Conservation (phyloP, 1,140 invertebrate species). For the Bombus terrestris region DNA sequence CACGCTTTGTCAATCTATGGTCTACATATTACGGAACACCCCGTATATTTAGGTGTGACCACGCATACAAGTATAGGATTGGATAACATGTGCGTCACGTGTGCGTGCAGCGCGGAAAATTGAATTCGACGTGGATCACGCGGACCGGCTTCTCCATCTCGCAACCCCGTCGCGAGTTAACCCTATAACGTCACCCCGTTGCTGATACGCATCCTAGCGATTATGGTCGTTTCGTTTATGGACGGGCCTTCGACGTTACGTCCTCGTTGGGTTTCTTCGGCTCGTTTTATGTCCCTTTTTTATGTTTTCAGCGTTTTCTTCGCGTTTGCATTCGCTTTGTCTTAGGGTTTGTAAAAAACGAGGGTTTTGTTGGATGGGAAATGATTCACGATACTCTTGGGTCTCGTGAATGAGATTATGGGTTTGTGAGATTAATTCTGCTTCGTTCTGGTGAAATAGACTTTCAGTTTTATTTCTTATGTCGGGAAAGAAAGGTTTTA, state of each 20-base stretch:
- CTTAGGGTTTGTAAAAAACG: background rate
- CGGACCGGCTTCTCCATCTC: slow-evolving; percentile 20
- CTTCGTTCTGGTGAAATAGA: background rate
- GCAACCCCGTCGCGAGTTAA: slow-evolving; percentile 27
- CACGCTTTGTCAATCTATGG: background rate
- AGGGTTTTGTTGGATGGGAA: background rate
- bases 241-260: background rate
- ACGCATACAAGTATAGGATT: background rate
- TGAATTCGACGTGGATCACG: slow-evolving; percentile 59
- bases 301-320: background rate
- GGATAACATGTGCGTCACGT: slow-evolving; percentile 40
- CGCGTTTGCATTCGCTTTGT: background rate
- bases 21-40: background rate
- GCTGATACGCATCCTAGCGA: slow-evolving; percentile 32
- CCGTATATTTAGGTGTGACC: background rate
- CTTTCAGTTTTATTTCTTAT: background rate
- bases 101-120: slow-evolving; percentile 53
- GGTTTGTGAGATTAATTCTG: background rate
- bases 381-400: background rate
- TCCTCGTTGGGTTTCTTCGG: background rate
- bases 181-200: slow-evolving; percentile 32
- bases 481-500: background rate
- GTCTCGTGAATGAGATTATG: background rate
- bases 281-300: background rate
- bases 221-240: slow-evolving; percentile 51